Evolutionary conservation across 1,140 invertebrate species (phyloP).

Genomic region (Cyrtorhinus lividipennis): DNA sequence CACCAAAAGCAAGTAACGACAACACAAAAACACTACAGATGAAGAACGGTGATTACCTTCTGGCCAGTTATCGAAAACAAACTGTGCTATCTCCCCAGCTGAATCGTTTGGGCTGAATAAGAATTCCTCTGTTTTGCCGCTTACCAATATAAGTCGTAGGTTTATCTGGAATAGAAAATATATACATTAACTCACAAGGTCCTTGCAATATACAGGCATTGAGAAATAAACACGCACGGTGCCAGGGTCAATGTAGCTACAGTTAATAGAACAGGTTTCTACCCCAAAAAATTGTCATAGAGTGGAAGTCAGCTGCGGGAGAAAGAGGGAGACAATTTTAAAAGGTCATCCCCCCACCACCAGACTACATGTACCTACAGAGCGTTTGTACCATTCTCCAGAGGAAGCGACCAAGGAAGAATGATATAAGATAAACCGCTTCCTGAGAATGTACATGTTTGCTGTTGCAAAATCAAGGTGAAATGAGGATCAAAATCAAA

Average conservation of each 20-base stretch:
- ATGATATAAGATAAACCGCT: too few species aligned
- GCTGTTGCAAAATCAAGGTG: too few species aligned
- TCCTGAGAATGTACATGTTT: too few species aligned
- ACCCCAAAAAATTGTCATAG: background rate
- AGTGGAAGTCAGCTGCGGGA: background rate
- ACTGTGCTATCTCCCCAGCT: conserved; percentile 93
- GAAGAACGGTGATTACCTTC: conserved; percentile 68
- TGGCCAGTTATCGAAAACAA: conserved; percentile 98
- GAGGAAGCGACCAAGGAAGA: too few species aligned
- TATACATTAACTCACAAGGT: background rate
- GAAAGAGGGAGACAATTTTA: too few species aligned
- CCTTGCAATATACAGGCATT: background rate
- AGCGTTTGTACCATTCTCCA: too few species aligned
- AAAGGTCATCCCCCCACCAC: too few species aligned
- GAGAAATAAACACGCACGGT: background rate
- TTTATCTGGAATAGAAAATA: conserved; percentile 68
- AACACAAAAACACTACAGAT: background rate
- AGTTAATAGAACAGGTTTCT: background rate
- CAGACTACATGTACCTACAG: too few species aligned
- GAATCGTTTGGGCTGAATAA: conserved; percentile 92
- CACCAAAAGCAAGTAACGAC: background rate
- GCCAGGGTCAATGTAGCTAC: background rate
- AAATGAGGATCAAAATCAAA: too few species aligned
- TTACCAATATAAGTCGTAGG: conserved; percentile 90
- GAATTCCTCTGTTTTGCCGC: conserved; percentile 97